Conservation (phyloP, 2,113 vertebrate genomes). For the Microcebus jonahi region DNA sequence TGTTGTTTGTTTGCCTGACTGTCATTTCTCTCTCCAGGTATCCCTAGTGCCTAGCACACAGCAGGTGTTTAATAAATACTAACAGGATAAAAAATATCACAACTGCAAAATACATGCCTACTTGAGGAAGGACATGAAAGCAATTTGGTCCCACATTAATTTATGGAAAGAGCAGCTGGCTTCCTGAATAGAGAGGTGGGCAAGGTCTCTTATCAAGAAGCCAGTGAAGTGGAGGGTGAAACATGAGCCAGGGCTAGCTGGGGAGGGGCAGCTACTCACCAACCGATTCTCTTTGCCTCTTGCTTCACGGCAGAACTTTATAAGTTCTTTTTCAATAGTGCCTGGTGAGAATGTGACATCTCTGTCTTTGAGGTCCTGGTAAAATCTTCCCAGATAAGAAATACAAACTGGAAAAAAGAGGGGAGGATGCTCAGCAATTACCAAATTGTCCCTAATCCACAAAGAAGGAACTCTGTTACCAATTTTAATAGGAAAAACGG, state of each 20-base stretch:
- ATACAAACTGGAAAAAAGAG: constrained; percentile 92
- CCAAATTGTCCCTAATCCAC: not conserved
- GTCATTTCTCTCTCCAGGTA: not conserved
- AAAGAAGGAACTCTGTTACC: not conserved
- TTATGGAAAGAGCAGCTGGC: not conserved
- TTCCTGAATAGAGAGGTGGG: not conserved
- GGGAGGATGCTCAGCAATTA: not conserved
- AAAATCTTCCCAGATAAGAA: constrained; percentile 94
- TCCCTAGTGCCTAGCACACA: not conserved
- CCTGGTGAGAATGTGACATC: constrained; percentile 88
- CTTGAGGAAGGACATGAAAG: not conserved
- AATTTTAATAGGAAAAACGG: not conserved
- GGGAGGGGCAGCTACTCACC: constrained; percentile 86
- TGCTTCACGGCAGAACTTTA: constrained; percentile 91
- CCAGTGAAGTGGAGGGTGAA: no score
- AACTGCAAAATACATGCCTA: not conserved
- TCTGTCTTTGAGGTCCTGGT: constrained; percentile 91
- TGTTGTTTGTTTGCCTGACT: not conserved
- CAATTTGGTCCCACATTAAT: not conserved
- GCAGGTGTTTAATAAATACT: not conserved
- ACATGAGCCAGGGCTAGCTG: not conserved
- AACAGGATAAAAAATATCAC: not conserved
- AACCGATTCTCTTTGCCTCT: constrained; percentile 97
- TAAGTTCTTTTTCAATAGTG: constrained; percentile 92
- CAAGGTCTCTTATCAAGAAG: not conserved